These are phyloP conservation scores for Aramus guarauna DNA, from an alignment of 2,113 vertebrate genomes.

Conservation along the genomic window DNA sequence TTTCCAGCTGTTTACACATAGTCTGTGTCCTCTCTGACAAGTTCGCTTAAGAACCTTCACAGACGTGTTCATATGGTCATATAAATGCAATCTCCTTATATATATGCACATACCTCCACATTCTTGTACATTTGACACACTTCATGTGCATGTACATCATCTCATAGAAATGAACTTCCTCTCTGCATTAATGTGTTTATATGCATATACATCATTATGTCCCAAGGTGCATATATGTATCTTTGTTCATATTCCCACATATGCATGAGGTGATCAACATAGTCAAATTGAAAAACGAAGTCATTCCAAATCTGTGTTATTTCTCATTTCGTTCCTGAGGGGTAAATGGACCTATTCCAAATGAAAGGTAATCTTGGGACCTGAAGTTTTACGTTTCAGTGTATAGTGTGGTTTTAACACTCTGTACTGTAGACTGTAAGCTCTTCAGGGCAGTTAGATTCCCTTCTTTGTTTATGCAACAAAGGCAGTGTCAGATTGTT, in stretches of 20 bases:
- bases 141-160: background rate
- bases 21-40: background rate
- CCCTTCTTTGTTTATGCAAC: background rate
- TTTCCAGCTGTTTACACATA: conserved; percentile 46
- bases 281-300: conserved; percentile 38
- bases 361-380: conserved; percentile 59
- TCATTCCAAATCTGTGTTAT: background rate
- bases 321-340: background rate
- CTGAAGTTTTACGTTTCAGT: conserved; percentile 11
- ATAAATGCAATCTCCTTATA: background rate
- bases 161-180: conserved; percentile 38
- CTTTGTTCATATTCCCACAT: conserved; percentile 34
- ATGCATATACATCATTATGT: background rate
- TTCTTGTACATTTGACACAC: background rate
- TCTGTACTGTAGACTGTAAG: background rate
- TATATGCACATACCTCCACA: background rate
- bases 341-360: conserved; percentile 29
- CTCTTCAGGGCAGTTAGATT: background rate
- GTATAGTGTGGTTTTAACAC: background rate
- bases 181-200: conserved; percentile 26
- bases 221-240: conserved; percentile 12
- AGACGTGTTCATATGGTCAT: background rate
- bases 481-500: background rate
- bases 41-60: background rate
- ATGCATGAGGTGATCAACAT: conserved; percentile 41